Conservation (phyloP, 2,797 vertebrate genomes). For the Schizopygopsis pylzovi region DNA sequence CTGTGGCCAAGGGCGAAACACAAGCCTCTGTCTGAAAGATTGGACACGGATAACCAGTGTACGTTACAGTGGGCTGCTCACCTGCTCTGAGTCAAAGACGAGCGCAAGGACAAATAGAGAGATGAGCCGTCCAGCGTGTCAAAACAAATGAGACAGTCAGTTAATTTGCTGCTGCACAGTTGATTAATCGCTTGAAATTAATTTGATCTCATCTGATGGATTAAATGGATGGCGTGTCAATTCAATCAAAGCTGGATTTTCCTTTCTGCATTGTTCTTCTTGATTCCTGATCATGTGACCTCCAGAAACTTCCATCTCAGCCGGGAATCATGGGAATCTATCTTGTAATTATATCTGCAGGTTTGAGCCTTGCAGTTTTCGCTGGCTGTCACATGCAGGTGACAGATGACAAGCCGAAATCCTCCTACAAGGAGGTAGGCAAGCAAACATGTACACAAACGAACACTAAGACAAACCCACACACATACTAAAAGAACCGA, state of each 20-base stretch:
- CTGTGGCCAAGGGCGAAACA: slow-evolving; percentile 52
- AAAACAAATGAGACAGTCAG: slow-evolving; percentile 27
- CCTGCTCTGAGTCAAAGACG: slow-evolving; percentile 61
- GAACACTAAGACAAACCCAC: slow-evolving; percentile 14
- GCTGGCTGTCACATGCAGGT: slow-evolving; percentile 51
- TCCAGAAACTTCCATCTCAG: slow-evolving; percentile 48
- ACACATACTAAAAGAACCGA: slow-evolving; percentile 6
- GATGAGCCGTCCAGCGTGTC: slow-evolving; percentile 41
- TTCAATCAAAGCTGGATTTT: background rate
- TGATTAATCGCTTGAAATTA: slow-evolving; percentile 30
- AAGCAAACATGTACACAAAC: slow-evolving; percentile 23
- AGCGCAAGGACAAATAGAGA: slow-evolving; percentile 68
- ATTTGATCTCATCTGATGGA: slow-evolving; percentile 34
- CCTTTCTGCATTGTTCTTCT: background rate
- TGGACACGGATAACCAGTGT: slow-evolving; percentile 71
- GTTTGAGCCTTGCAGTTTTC: slow-evolving; percentile 44
- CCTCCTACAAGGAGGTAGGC: slow-evolving; percentile 50
- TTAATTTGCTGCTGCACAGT: background rate
- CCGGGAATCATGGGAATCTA: slow-evolving; percentile 52
- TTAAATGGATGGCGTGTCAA: slow-evolving; percentile 12
- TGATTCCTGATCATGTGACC: slow-evolving; percentile 35
- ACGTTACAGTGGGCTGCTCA: slow-evolving; percentile 63
- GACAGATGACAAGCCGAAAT: slow-evolving; percentile 57
- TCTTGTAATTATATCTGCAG: slow-evolving; percentile 63
- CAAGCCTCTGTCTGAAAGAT: slow-evolving; percentile 65